Conservation (phyloP, 1,140 invertebrate genomes). For the Procambarus clarkii region DNA sequence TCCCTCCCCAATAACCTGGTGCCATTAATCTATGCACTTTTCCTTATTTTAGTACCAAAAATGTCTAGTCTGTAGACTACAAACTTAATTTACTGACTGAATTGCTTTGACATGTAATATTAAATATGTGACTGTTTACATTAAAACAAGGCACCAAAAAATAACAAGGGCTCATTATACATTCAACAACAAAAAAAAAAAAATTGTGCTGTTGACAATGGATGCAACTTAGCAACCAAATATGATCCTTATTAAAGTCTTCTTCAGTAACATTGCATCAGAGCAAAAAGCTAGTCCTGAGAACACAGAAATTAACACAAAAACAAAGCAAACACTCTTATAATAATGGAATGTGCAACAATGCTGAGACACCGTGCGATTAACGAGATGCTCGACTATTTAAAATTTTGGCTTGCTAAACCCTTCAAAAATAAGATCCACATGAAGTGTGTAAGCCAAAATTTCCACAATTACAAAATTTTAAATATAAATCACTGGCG, state of each 20-base stretch:
- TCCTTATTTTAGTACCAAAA: too few relatives aligned
- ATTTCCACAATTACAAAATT: constrained; percentile 4
- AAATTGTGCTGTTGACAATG: constrained; percentile 17
- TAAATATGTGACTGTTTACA: neutral
- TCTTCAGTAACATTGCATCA: neutral
- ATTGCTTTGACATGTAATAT: neutral
- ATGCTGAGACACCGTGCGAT: too few relatives aligned
- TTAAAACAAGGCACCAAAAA: neutral
- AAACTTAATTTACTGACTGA: too few relatives aligned
- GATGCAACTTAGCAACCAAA: neutral
- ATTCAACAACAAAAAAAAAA: neutral
- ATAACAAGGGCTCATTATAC: neutral
- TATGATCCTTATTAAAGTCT: neutral
- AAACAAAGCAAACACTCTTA: constrained; percentile 9
- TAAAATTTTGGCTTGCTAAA: neutral
- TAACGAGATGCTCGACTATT: neutral
- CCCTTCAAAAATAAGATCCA: neutral
- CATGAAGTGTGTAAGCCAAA: constrained; percentile 11
- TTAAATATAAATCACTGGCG: neutral
- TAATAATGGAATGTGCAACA: constrained; percentile 10
- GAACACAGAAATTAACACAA: neutral
- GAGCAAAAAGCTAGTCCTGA: neutral
- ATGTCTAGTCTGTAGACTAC: too few relatives aligned
- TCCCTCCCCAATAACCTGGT: too few relatives aligned
- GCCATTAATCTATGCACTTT: too few relatives aligned